Percentiles rank a stretch among this genome's conserved stretches.
Conservation (phyloP, 2,113 vertebrate species). For the Petrocephalus zakoni region DNA sequence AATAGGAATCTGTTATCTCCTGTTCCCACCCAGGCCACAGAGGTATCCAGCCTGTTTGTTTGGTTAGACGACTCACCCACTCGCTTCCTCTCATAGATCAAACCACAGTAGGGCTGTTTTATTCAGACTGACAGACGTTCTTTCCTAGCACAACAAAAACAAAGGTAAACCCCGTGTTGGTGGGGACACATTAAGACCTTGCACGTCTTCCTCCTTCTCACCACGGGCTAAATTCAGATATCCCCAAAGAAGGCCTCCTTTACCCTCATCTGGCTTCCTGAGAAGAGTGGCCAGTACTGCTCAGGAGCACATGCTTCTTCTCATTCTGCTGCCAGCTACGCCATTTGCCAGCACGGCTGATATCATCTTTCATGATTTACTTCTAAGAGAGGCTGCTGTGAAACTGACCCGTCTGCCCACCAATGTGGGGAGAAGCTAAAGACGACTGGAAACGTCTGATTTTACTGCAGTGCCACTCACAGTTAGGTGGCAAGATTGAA, state of each 20-base stretch:
- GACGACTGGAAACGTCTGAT: neutral
- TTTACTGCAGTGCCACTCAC: neutral
- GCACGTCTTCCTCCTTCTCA: neutral
- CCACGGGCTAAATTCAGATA: neutral
- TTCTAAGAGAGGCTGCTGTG: neutral
- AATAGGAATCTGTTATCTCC: neutral
- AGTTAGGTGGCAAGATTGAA: neutral
- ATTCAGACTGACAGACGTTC: neutral
- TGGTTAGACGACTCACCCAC: neutral
- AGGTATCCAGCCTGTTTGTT: neutral
- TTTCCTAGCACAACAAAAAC: neutral
- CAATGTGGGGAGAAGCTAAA: neutral
- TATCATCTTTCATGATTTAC: constrained; percentile 1
- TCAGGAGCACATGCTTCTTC: neutral
- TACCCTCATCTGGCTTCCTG: neutral
- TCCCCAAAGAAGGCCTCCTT: neutral
- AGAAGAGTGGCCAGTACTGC: neutral
- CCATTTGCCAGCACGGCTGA: neutral
- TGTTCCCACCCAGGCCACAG: neutral
- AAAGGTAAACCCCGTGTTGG: neutral
- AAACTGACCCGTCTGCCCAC: neutral
- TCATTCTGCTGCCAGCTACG: neutral
- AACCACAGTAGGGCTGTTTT: neutral
- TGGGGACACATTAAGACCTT: neutral
- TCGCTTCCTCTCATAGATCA: neutral